Evolutionary conservation across 37 sponge, comb jelly and placozoan species (phyloP).

Genomic region (Bolinopsis microptera): DNA sequence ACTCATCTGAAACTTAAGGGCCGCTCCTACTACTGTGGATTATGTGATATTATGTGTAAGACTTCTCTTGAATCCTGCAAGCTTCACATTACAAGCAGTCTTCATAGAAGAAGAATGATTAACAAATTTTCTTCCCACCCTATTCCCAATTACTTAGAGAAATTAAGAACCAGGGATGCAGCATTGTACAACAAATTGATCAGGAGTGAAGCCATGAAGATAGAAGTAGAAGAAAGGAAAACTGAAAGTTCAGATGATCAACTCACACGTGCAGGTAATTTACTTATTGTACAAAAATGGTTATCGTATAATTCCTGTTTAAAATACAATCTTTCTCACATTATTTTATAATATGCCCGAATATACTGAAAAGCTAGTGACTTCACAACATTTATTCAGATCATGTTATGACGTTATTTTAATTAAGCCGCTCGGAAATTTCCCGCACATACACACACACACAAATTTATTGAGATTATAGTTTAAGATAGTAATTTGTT

Average conservation of each 20-base stretch:
- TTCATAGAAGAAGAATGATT: neutral
- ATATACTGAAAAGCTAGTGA: too few species aligned
- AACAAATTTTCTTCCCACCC: neutral
- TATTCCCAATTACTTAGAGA: neutral
- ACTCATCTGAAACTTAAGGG: neutral
- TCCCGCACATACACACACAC: too few species aligned
- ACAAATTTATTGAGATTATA: too few species aligned
- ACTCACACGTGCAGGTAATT: conserved; percentile 20
- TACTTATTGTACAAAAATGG: neutral
- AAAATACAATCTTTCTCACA: too few species aligned
- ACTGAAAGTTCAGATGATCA: neutral
- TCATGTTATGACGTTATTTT: too few species aligned
- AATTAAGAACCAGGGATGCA: neutral
- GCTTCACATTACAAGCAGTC: neutral
- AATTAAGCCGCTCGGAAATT: too few species aligned
- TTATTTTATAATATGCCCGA: too few species aligned
- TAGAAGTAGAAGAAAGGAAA: neutral
- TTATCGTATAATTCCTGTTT: too few species aligned
- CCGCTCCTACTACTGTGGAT: neutral
- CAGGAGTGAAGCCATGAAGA: neutral
- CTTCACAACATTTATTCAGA: too few species aligned
- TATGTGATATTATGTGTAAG: conserved; percentile 11
- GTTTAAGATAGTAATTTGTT: too few species aligned
- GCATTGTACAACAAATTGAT: neutral
- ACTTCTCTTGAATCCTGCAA: neutral